Percentiles rank a stretch among this genome's conserved stretches.
Evolutionary conservation across 2,888 invertebrate species (phyloP).

Genomic region (Dilophus febrilis): DNA sequence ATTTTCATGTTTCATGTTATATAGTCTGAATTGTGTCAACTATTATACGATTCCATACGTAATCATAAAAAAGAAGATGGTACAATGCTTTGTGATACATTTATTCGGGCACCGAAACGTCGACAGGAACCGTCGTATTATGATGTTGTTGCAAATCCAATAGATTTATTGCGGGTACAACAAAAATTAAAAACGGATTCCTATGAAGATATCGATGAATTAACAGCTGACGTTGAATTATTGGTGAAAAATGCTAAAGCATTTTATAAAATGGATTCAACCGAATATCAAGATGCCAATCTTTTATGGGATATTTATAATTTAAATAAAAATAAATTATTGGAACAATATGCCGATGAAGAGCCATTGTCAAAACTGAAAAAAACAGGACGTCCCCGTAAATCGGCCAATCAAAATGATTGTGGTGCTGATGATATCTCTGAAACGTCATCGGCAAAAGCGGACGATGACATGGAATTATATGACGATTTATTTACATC

Average conservation of each 20-base stretch:
- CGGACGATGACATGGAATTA: slow-evolving; percentile 56
- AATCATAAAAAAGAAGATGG: slow-evolving; percentile 88
- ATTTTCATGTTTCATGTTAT: slow-evolving; percentile 15
- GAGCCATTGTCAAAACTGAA: slow-evolving; percentile 22
- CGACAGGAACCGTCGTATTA: slow-evolving; percentile 83
- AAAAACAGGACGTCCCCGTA: slow-evolving; percentile 20
- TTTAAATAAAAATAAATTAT: slow-evolving; percentile 24
- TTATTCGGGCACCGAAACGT: slow-evolving; percentile 86
- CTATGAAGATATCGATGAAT: slow-evolving; percentile 83
- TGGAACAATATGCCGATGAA: slow-evolving; percentile 17
- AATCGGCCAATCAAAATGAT: slow-evolving; percentile 30
- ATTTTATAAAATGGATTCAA: slow-evolving; percentile 75
- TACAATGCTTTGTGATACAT: slow-evolving; percentile 74
- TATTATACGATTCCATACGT: slow-evolving; percentile 79
- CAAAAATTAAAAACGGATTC: slow-evolving; percentile 95
- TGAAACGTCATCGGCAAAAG: slow-evolving; percentile 51
- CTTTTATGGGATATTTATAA: slow-evolving; percentile 75
- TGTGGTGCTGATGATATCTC: slow-evolving; percentile 52
- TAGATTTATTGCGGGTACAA: slow-evolving; percentile 83
- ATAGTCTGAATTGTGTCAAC: slow-evolving; percentile 73
- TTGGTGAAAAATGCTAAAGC: slow-evolving; percentile 88
- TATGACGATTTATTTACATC: slow-evolving; percentile 81
- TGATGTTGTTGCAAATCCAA: slow-evolving; percentile 84
- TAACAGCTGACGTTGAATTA: slow-evolving; percentile 77
- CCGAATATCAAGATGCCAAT: slow-evolving; percentile 78